Evolutionary conservation across 2,888 invertebrate genomes (phyloP).

Genomic region (Pachymerium ferrugineum): DNA sequence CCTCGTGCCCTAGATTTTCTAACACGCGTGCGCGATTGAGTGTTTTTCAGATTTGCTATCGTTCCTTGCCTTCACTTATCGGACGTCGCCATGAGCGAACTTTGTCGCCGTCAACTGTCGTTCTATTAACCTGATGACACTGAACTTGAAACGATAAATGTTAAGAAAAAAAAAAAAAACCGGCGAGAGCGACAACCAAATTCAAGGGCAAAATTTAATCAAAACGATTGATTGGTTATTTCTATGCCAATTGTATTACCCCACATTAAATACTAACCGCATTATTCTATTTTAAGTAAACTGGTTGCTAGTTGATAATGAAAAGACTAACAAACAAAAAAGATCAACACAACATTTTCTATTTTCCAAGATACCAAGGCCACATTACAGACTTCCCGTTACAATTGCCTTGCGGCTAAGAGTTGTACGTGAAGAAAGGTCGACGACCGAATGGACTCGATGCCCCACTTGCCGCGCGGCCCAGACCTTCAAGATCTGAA

Average conservation of each 20-base stretch:
- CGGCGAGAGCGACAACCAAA: no score
- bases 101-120: slow-evolving; percentile 14
- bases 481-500: background rate
- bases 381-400: slow-evolving; percentile 21
- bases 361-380: slow-evolving; percentile 1
- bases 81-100: slow-evolving; percentile 15
- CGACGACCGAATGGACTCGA: slow-evolving; percentile 21
- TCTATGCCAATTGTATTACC: no score
- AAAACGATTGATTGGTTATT: no score
- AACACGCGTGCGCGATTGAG: background rate
- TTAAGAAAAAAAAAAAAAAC: background rate
- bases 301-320: no score
- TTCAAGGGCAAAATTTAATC: background rate
- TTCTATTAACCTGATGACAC: slow-evolving; percentile 27
- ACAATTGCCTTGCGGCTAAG: background rate
- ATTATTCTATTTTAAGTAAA: no score
- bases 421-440: background rate
- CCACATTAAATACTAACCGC: no score
- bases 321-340: no score
- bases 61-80: slow-evolving; percentile 24
- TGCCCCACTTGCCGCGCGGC: slow-evolving; percentile 16
- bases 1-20: slow-evolving; percentile 20
- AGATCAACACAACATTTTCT: no score
- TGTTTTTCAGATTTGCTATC: slow-evolving; percentile 17
- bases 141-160: slow-evolving; percentile 23